Evolutionary conservation across 2,888 invertebrate species (phyloP).

Genomic region (Drosophila mercatorum): DNA sequence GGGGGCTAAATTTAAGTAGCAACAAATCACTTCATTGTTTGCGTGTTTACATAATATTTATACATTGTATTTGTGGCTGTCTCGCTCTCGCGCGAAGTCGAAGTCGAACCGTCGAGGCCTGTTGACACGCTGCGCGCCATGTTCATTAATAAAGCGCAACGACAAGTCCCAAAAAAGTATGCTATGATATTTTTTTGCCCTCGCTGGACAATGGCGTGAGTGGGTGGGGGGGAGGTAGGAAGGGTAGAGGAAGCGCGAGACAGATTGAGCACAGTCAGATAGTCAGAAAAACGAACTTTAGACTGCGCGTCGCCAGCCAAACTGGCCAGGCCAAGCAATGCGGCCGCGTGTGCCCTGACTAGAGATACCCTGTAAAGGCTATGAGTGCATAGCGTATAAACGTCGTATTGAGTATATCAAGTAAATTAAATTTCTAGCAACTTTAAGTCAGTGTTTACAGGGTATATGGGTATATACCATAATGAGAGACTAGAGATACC

Average conservation of each 20-base stretch:
- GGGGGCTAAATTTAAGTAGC: slow-evolving; percentile 76
- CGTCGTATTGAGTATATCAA: too few species aligned
- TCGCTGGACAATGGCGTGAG: slow-evolving; percentile 17
- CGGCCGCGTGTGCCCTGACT: not conserved
- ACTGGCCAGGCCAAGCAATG: slow-evolving; percentile 1
- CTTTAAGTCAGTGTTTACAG: too few species aligned
- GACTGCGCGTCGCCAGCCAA: slow-evolving; percentile 57
- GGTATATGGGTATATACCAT: too few species aligned
- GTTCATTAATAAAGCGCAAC: slow-evolving; percentile 72
- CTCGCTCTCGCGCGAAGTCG: slow-evolving; percentile 4
- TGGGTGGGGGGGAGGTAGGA: slow-evolving; percentile 1
- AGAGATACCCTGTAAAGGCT: not conserved
- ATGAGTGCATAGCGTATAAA: not conserved
- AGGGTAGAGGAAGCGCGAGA: not conserved
- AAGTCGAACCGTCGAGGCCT: slow-evolving; percentile 13
- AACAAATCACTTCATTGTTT: slow-evolving; percentile 81
- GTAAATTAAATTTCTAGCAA: too few species aligned
- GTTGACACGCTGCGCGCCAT: slow-evolving; percentile 67
- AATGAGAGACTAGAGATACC: too few species aligned
- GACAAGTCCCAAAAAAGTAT: slow-evolving; percentile 51
- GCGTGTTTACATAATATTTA: slow-evolving; percentile 79
- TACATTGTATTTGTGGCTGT: slow-evolving; percentile 60
- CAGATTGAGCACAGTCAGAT: slow-evolving; percentile 36
- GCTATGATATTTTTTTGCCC: slow-evolving; percentile 38
- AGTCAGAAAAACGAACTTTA: slow-evolving; percentile 62